A percentile compares a stretch with the other conserved stretches of the same genome.
These are phyloP conservation scores for Narcine bancroftii DNA, from an alignment of 2,113 vertebrate species.

Conservation along the genomic window DNA sequence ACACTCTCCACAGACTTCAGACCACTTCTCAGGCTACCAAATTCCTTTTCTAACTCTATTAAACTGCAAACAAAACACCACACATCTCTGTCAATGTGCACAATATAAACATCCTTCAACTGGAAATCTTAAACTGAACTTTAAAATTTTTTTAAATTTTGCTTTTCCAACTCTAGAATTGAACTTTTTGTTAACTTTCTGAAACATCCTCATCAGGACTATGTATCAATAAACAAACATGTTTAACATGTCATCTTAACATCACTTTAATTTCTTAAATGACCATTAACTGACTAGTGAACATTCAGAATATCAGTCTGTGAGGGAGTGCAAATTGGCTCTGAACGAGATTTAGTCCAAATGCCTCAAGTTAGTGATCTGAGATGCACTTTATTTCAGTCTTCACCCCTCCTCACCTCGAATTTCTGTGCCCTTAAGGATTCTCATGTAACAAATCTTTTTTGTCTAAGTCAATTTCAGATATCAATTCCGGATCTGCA, in stretches of 20 bases:
- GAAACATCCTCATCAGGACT: background rate
- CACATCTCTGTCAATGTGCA: background rate
- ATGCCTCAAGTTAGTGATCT: background rate
- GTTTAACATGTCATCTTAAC: background rate
- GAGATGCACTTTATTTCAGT: background rate
- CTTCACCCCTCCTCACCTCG: background rate
- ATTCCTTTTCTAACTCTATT: conserved; percentile 95
- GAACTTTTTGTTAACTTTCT: background rate
- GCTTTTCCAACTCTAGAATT: background rate
- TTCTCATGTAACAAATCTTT: background rate
- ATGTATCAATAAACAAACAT: background rate
- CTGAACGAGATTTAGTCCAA: background rate
- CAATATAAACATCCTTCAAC: background rate
- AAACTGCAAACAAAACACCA: conserved; percentile 62
- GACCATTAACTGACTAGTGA: background rate
- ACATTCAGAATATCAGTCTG: background rate
- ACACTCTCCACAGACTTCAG: conserved; percentile 87
- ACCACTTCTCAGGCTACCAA: conserved; percentile 79
- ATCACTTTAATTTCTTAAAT: background rate
- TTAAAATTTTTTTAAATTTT: background rate
- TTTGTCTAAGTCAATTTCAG: background rate
- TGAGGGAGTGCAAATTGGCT: background rate
- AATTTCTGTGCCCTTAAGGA: background rate
- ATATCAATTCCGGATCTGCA: background rate
- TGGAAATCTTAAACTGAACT: background rate